Base-by-base conservation (phyloP, 2,797 vertebrate genomes). In the Buphagus erythrorhynchus region DNA sequence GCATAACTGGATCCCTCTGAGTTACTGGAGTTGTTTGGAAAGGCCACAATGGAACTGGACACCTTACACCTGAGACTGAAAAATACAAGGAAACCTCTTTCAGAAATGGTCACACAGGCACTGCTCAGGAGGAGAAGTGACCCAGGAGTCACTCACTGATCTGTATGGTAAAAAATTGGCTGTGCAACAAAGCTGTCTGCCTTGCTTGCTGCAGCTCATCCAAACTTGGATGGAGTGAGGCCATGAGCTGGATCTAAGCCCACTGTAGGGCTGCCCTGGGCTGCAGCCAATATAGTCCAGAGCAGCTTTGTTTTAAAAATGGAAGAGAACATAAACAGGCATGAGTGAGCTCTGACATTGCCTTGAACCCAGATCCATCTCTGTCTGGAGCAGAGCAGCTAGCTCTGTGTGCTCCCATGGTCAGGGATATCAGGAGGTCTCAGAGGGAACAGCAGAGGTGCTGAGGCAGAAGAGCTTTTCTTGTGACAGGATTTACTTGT, bases 271-370 rank as follows among this genome's bases (percentile, higher is more conserved):
- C 29, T 92, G 16, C 62, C 16, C 45, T 82, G 87, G 54, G 38
- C 16, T 88, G 55, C 57, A 89, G 75, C 65, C 86, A 71, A 1
- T 0, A 0, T 49, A 52, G 45, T 55, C 81, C 16, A 5, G 74
- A 87, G 87, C 52, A 73, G 52, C 75, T 76, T 88, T 87, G 68
- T 77, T 83, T 88, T 36, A 65, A 52, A 86, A 90, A 67, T 45
- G 63, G 40, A 78, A 79, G 73, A 21, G 73, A 62, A 28, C 31
- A 38, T 71, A 69, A 71, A 86, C 40, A 92, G 76, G 42, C 59
- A 46, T 6, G 38, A 24, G 40, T 58, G 72, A 79, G 73, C 35
- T 69, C 48, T 15, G 55, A 38, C 6, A 3, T 67, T 71, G 4
- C 28, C 36, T 84, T 86, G 74, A 88, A 81, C 58, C 28, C 46